Evolutionary conservation across 2,113 vertebrate genomes (phyloP).

Genomic region (Mormyrus iriodes): DNA sequence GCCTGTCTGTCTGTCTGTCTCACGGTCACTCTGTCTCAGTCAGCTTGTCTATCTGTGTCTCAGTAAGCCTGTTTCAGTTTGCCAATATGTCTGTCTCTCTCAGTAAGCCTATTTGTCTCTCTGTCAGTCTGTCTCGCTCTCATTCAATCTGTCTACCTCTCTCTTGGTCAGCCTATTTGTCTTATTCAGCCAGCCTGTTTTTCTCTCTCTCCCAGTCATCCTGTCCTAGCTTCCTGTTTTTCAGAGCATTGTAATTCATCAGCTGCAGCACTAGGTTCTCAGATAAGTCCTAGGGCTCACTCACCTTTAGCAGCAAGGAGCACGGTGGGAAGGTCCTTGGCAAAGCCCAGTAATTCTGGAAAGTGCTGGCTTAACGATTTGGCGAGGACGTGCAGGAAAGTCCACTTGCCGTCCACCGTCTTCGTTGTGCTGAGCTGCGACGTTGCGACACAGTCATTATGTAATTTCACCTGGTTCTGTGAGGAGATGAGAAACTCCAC

Average conservation of each 20-base stretch:
- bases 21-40: not conserved
- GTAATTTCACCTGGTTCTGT: not conserved
- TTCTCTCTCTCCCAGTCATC: not conserved
- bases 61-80: too few species aligned
- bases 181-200: not conserved
- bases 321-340: slow-evolving; percentile 90
- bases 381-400: slow-evolving; percentile 94
- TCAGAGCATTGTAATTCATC: not conserved
- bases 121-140: too few species aligned
- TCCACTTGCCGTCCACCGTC: slow-evolving; percentile 94
- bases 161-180: not conserved
- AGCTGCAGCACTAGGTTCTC: not conserved
- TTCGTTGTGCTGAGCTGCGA: slow-evolving; percentile 91
- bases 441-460: slow-evolving; percentile 10
- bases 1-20: not conserved
- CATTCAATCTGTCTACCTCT: not conserved
- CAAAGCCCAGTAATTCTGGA: slow-evolving; percentile 90
- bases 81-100: too few species aligned
- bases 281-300: not conserved
- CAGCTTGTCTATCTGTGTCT: too few species aligned
- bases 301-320: slow-evolving; percentile 91
- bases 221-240: not conserved
- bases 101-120: too few species aligned
- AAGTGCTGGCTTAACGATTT: slow-evolving; percentile 96
- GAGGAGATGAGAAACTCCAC: not conserved